phyloP scores from a whole-genome alignment of 2,888 invertebrate species.

The Cantharis flavilabris region DNA sequence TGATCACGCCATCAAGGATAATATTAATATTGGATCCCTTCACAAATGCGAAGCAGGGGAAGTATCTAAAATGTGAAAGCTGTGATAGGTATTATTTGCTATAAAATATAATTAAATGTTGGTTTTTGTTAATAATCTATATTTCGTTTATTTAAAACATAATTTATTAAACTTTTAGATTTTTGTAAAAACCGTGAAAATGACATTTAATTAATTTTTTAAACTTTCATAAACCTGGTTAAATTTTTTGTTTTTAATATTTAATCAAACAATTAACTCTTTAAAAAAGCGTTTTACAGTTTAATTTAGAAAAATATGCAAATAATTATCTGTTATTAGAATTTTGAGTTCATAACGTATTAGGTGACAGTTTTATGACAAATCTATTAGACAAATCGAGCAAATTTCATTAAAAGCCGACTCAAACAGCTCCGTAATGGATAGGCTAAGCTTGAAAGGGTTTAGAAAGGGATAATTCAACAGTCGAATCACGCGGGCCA shows the following conservation, averaged over 20 bases:
- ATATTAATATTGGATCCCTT: background rate
- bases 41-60: background rate
- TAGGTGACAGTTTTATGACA: constrained; percentile 3
- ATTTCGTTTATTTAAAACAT: background rate
- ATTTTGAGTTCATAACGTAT: background rate
- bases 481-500: constrained; percentile 41
- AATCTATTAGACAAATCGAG: constrained; percentile 19
- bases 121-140: background rate
- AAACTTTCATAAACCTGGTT: background rate
- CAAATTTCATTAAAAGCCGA: constrained; percentile 23
- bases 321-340: background rate
- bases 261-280: background rate
- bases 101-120: background rate
- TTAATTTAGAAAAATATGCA: background rate
- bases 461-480: constrained; percentile 27
- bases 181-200: background rate
- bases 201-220: background rate
- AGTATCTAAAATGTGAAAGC: background rate
- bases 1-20: background rate
- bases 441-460: constrained; percentile 16
- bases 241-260: background rate
- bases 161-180: background rate
- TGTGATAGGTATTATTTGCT: background rate
- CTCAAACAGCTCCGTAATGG: constrained; percentile 14
- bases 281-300: background rate